Evolutionary conservation across 2,113 vertebrate species (phyloP), one percentile per base, ranked within the genome.

Genomic region (Bubo scandiacus): DNA sequence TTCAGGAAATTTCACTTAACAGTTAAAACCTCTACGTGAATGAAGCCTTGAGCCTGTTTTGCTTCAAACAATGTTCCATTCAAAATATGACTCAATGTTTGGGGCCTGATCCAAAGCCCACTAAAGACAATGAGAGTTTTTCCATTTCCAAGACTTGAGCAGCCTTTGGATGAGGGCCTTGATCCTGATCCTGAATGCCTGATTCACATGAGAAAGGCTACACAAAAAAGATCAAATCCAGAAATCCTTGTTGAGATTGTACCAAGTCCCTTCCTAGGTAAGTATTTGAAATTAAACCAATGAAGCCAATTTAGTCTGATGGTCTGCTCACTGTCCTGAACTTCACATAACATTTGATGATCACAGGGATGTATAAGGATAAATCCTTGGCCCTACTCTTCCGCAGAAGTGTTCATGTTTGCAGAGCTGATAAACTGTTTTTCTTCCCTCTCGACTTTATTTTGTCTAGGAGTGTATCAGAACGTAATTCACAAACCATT

Each of bases 101-200:
- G 73, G 95, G 91, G 82, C 58, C 91, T 66, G 45, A 85, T 94
- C 96, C 95, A 96, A 92, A 92, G 91, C 94, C 92, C 83, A 59
- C 52, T 84, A 25, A 94, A 92, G 92, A 94, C 96, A 96, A 93
- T 93, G 92, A 92, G 90, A 94, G 85, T 78, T 96, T 96, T 96
- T 97, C 96, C 90, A 81, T 62, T 94, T 38, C 38, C 38, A 38
- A 38, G 80, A 95, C 59, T 96, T 1, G 52, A 96, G 83, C 70
- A 95, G 92, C 25, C 77, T 85, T 79, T 94, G 92, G 92, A 95
- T 87, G 77, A 80, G 67, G 86, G 70, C 91, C 91, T 97, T 66
- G 66, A 52, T 94, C n/a, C 75, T 91, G 84, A 63, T 95, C 88
- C 87, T 83, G 70, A 54, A 59, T 67, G 74, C 71, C 72, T 62